These are phyloP conservation scores for Chloroceryle inda DNA, from an alignment of 2,797 vertebrate genomes.

Conservation along the genomic window DNA sequence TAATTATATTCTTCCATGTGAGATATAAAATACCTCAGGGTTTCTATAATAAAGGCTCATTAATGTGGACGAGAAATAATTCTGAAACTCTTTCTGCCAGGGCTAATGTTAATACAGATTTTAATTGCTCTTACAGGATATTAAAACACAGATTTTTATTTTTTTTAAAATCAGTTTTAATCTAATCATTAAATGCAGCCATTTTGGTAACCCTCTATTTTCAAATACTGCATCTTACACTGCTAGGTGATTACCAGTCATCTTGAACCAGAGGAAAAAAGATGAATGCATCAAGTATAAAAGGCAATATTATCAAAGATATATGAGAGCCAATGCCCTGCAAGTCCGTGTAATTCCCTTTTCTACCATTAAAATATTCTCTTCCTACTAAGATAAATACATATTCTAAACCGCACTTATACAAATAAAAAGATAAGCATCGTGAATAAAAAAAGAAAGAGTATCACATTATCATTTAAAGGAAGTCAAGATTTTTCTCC, in stretches of 20 bases:
- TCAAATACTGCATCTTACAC: constrained; percentile 18
- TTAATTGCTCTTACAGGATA: constrained; percentile 77
- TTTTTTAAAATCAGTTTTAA: constrained; percentile 16
- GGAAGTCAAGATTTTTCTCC: neutral
- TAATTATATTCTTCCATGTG: constrained; percentile 80
- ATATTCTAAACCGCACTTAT: neutral
- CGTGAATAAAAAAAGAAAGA: neutral
- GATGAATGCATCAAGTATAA: neutral
- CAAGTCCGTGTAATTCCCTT: neutral
- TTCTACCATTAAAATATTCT: neutral
- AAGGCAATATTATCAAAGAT: constrained; percentile 11
- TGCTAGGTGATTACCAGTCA: neutral
- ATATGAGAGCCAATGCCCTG: neutral
- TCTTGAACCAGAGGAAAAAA: constrained; percentile 18
- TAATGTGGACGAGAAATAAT: constrained; percentile 79
- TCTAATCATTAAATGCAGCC: constrained; percentile 61
- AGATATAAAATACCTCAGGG: constrained; percentile 80
- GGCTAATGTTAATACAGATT: constrained; percentile 79
- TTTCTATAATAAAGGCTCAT: constrained; percentile 80
- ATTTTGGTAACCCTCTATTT: constrained; percentile 43
- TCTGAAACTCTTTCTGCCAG: constrained; percentile 74
- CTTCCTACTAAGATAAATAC: neutral
- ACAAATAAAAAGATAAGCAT: neutral
- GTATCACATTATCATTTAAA: neutral
- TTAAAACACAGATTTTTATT: constrained; percentile 59